Percentiles rank a stretch among this genome's conserved stretches.
Conservation (phyloP, 2,888 invertebrate genomes). For the Linnaemya tessellans region DNA sequence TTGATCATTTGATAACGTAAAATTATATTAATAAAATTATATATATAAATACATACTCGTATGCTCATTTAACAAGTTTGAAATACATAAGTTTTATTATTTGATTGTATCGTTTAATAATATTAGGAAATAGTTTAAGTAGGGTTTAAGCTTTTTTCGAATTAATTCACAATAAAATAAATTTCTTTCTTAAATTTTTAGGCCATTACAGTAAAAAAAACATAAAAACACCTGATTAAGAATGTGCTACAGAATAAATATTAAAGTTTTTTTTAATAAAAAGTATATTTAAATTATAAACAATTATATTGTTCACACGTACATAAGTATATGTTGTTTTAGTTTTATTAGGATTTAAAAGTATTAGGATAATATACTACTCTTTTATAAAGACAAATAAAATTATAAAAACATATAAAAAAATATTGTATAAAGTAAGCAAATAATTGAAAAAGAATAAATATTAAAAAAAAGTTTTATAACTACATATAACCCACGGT, state of each 20-base stretch:
- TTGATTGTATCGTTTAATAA: slow-evolving; percentile 27
- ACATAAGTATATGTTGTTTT: neutral
- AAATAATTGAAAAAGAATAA: slow-evolving; percentile 48
- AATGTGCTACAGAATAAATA: slow-evolving; percentile 22
- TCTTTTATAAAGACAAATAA: slow-evolving; percentile 5
- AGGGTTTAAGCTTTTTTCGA: neutral
- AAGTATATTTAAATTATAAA: slow-evolving; percentile 50
- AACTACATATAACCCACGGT: slow-evolving; percentile 66
- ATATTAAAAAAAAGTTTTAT: slow-evolving; percentile 63
- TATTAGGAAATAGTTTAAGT: slow-evolving; percentile 39
- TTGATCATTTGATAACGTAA: slow-evolving; percentile 57
- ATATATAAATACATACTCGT: slow-evolving; percentile 13
- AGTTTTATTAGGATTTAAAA: slow-evolving; percentile 31
- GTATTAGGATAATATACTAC: slow-evolving; percentile 19
- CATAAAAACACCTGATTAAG: neutral
- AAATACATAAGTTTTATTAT: slow-evolving; percentile 43
- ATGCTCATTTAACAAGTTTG: slow-evolving; percentile 55
- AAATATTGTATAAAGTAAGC: slow-evolving; percentile 13
- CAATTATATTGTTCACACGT: slow-evolving; percentile 56
- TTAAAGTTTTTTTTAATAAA: slow-evolving; percentile 14
- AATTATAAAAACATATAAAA: slow-evolving; percentile 48
- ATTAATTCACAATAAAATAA: slow-evolving; percentile 24
- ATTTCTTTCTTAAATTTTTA: slow-evolving; percentile 1
- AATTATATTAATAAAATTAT: slow-evolving; percentile 64
- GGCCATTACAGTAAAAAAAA: slow-evolving; percentile 11